Evolutionary conservation across 2,888 invertebrate genomes (phyloP), one percentile per base, ranked within the genome.

Genomic region (Stomorhina lunata): DNA sequence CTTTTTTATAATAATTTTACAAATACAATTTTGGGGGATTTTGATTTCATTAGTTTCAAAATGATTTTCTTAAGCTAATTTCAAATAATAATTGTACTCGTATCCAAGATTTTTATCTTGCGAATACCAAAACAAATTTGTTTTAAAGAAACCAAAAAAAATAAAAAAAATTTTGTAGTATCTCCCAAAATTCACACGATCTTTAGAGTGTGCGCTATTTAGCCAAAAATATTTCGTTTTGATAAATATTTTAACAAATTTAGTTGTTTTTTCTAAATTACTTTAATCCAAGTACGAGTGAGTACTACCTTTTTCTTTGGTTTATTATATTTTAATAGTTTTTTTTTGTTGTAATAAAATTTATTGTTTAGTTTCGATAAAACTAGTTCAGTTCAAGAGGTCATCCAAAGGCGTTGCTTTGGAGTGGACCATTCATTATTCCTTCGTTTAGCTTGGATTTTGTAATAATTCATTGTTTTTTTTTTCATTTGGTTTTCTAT

Each of bases 311-410:
- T 63, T 65, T 20, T 15, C 50, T 72, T 80, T 29, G 20, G 37
- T 63, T 65, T 34, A 71, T 71, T 71, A 48, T 9, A 53, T 25
- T 76, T 65, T 55, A 57, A 48, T 48, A 57, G 15, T 63, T 45
- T 63, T 15, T 29, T 57, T 43, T 25, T 50, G 59, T 69, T 61
- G 40, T 32, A 34, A 55, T 77, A 72, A 71, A 76, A 50, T 57
- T 68, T 81, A 73, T 78, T 81, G 73, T 81, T 69, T 65, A 59
- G 27, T 57, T 69, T 78, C 53, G 48, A 82, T 75, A 82, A 82
- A 82, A 82, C 43, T 79, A 79, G 75, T 82, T 65, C 79, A 66
- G 79, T 71, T 79, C 82, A 82, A 79, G 73, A 29, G 82, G 79
- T 79, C 79, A 79, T 75, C 78, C 53, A 10, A 79, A 79, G 79